Percentiles rank a stretch among this genome's conserved stretches.
Evolutionary conservation across 2,888 invertebrate species (phyloP).

Genomic region (Tenthredo mesomela): DNA sequence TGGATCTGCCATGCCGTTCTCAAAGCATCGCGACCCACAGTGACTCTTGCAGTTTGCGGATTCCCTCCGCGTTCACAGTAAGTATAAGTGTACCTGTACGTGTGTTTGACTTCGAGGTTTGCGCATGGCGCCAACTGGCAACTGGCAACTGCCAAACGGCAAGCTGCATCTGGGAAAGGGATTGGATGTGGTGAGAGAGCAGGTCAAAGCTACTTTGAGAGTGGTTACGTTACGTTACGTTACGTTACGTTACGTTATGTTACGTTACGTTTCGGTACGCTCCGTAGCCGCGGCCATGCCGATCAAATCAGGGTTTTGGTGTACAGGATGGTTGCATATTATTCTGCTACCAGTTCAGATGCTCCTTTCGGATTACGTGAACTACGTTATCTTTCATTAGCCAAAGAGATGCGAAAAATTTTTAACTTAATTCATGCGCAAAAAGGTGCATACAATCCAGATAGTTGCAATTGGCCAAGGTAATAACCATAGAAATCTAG

Average conservation of each 20-base stretch:
- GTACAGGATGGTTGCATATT: slow-evolving; percentile 76
- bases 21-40: slow-evolving; percentile 24
- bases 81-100: slow-evolving; percentile 8
- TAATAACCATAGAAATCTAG: not conserved
- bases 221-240: slow-evolving; percentile 63
- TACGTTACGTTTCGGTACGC: slow-evolving; percentile 61
- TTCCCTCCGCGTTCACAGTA: not conserved
- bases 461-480: no score
- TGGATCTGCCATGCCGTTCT: slow-evolving; percentile 3
- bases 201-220: slow-evolving; percentile 64
- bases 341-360: slow-evolving; percentile 67
- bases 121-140: slow-evolving; percentile 37
- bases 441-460: not conserved
- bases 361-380: not conserved
- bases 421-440: not conserved
- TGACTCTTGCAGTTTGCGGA: slow-evolving; percentile 17
- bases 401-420: not conserved
- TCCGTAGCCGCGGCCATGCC: slow-evolving; percentile 2
- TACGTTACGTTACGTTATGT: slow-evolving; percentile 60
- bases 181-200: slow-evolving; percentile 51
- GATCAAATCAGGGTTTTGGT: slow-evolving; percentile 64
- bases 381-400: not conserved
- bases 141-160: slow-evolving; percentile 28
- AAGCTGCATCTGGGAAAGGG: slow-evolving; percentile 36
- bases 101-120: slow-evolving; percentile 19